Evolutionary conservation across 2,888 invertebrate genomes (phyloP), one percentile per base, ranked within the genome.

Genomic region (Plebejus anna): DNA sequence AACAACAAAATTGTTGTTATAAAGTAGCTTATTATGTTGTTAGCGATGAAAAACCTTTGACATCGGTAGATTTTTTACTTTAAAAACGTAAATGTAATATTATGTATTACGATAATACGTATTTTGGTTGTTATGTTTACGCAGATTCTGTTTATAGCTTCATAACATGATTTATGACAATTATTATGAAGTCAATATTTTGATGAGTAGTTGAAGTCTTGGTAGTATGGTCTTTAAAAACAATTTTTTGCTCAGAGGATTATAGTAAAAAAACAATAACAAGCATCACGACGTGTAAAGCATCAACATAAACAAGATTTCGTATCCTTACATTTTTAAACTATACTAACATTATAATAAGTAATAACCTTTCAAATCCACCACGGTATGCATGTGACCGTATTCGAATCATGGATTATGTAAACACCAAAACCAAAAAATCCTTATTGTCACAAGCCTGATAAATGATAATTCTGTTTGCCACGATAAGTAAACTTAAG

Each of bases 401-500:
- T 47, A 47, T 72, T 6, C 51, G 11, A 55, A 22, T 73, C 32
- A 73, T 73, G 28, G 55, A 73, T 32, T 47, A 32, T 16, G 73
- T 51, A 55, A 73, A 73, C 47, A 73, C 11, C 28, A 55, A 22
- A 32, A 55, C 55, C 81, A 82, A 80, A 80, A 47, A 72, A 72
- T 47, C 47, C 16, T 72, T 72, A 28, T 72, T 72, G 72, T 47
- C 82, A 79, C 78, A 80, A 57, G 38, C 59, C 38, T 66, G 70
- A 75, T 78, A 76, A 75, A 78, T 77, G 75, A 78, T 76, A 77
- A 77, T 78, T 76, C 55, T 36, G 66, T 66, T 4, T 66, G 16
- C 66, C 75, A 61, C 61, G 70, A 71, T 76, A 77, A 36, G 28
- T 75, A 77, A 57, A 59, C 61, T 47, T 72, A 22, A 73, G 75